These are phyloP conservation scores for human DNA, from an alignment of 2,113 vertebrate species.

Conservation along the genomic window DNA sequence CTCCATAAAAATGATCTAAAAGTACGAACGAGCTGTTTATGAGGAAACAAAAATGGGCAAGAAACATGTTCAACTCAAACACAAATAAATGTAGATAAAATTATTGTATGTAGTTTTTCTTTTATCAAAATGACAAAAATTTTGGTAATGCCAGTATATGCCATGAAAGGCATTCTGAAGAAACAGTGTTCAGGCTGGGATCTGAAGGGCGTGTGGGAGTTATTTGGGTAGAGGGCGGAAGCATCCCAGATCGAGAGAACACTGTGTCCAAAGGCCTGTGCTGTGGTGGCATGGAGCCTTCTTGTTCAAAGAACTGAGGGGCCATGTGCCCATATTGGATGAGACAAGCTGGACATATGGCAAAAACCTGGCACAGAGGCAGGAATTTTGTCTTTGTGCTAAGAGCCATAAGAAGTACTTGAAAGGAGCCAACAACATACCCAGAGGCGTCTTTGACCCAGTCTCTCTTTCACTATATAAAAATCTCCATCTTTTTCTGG, in stretches of 20 bases:
- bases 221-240: background rate
- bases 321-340: background rate
- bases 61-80: background rate
- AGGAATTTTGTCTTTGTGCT: background rate
- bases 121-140: background rate
- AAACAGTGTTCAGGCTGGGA: too few species aligned
- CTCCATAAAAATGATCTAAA: background rate
- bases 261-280: background rate
- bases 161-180: background rate
- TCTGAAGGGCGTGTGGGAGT: background rate
- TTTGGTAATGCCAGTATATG: background rate
- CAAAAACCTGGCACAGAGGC: background rate
- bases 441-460: background rate
- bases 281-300: background rate
- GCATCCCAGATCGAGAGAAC: background rate
- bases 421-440: background rate
- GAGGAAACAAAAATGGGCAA: background rate
- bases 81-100: background rate
- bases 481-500: background rate
- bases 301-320: background rate
- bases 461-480: background rate
- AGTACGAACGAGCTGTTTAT: background rate
- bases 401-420: background rate
- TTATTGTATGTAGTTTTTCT: background rate
- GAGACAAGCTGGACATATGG: background rate